Evolutionary conservation across 2,888 invertebrate genomes (phyloP).

Genomic region (Leptopterna dolabrata): DNA sequence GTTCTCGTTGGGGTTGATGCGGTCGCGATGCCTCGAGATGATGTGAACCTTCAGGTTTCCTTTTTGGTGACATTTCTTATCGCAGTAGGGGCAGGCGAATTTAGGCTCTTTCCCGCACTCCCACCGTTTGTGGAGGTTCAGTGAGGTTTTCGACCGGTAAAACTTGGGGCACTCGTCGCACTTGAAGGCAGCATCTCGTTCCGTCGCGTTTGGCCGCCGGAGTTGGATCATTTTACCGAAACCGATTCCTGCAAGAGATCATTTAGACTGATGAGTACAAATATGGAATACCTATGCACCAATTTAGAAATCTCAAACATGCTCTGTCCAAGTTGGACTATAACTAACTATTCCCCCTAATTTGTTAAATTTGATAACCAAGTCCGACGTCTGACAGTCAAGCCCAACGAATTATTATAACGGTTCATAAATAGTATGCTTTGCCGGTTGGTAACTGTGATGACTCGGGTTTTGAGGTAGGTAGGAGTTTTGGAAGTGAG

Average conservation of each 20-base stretch:
- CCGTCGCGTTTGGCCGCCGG: slow-evolving; percentile 58
- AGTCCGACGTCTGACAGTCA: no score
- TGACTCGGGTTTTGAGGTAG: no score
- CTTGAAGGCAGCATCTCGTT: slow-evolving; percentile 59
- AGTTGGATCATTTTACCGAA: slow-evolving; percentile 57
- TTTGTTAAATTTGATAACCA: no score
- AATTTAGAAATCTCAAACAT: no score
- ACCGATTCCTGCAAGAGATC: slow-evolving; percentile 2
- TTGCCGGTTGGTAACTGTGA: no score
- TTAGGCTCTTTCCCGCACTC: slow-evolving; percentile 66
- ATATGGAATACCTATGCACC: background rate
- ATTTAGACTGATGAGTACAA: no score
- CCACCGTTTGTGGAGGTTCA: slow-evolving; percentile 64
- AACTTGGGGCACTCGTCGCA: slow-evolving; percentile 64
- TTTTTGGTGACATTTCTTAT: slow-evolving; percentile 64
- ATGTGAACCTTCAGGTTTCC: slow-evolving; percentile 62
- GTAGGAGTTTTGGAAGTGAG: no score
- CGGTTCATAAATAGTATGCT: no score
- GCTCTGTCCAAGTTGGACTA: no score
- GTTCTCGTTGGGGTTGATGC: slow-evolving; percentile 45
- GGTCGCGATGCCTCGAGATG: slow-evolving; percentile 59
- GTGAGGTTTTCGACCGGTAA: slow-evolving; percentile 64
- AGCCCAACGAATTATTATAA: no score
- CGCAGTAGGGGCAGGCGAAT: slow-evolving; percentile 65
- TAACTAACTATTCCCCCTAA: no score